Evolutionary conservation across 2,797 vertebrate genomes (phyloP).

Genomic region (Myioborus miniatus): DNA sequence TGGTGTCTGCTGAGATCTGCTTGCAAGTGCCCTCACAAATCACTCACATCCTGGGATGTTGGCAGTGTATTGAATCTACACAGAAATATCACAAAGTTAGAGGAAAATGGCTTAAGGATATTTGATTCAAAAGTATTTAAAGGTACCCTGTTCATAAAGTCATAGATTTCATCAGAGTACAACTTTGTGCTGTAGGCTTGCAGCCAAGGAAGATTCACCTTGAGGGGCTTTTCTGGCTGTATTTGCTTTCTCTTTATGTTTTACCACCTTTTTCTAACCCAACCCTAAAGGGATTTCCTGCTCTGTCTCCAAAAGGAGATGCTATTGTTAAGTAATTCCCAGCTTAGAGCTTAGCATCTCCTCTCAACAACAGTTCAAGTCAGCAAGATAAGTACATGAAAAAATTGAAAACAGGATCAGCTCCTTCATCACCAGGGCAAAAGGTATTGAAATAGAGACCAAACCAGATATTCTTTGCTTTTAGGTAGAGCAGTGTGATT

Average conservation of each 20-base stretch:
- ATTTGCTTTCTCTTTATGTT: background rate
- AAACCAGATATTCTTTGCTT: background rate
- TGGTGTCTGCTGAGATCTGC: background rate
- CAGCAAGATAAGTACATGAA: background rate
- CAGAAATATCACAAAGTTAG: background rate
- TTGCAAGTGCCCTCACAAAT: background rate
- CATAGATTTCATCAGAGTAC: background rate
- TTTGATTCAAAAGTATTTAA: background rate
- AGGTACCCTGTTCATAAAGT: background rate
- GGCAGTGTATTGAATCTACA: background rate
- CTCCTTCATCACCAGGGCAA: constrained; percentile 5
- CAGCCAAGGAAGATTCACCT: background rate
- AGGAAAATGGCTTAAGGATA: background rate
- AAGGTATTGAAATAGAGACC: background rate
- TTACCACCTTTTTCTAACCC: constrained; percentile 15
- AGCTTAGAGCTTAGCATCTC: background rate
- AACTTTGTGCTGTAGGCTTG: background rate
- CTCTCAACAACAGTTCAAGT: background rate
- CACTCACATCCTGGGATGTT: background rate
- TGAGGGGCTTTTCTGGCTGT: background rate
- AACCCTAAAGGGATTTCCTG: background rate
- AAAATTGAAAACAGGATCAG: constrained; percentile 29
- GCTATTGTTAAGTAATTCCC: constrained; percentile 14
- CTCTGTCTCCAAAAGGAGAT: constrained; percentile 2
- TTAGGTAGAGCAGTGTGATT: background rate